Evolutionary conservation across 2,797 vertebrate species (phyloP), one percentile per base, ranked within the genome.

Genomic region (Muscicapa comitata): DNA sequence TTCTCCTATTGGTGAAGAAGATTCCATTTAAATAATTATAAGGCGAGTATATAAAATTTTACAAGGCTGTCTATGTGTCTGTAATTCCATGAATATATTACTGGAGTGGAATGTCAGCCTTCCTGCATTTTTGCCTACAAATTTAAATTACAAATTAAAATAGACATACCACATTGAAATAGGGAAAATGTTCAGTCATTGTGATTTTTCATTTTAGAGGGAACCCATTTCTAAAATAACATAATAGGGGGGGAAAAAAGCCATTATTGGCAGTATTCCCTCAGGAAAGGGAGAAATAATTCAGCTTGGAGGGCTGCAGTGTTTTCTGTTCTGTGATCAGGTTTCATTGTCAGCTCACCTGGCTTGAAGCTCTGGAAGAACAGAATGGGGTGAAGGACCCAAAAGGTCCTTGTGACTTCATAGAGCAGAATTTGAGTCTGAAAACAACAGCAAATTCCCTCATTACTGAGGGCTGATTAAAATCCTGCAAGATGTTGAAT

Each of bases 221-320:
- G 57, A 91, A 24, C 42, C 87, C 26, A 53, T 94, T 96, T 95
- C 45, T 80, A 73, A 91, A 85, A 59, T 59, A 81, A 57, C 35
- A 6, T 47, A 88, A 95, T 92, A 82, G 33, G 12, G 45, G 24
- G 6, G 35, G n/a, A n/a, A 80, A 43, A 61, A 71, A 84, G 2
- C 8, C 65, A 77, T 88, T 82, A 92, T 59, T 87, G 65, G 67
- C 91, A 95, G 16, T 24, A 33, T 92, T 97, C 78, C 85, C 50
- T 12, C 74, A 77, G 75, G 72, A 92, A 74, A 35, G 13, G 25
- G 25, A 31, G 68, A 65, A 73, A 65, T 48, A 65, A 48, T 57
- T 65, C 51, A 65, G 2, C 35, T 73, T 35, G 37, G 59, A 73
- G 42, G 29, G 20, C 31, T 8, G 3, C 24, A 55, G 33, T 4